Evolutionary conservation across 2,113 vertebrate genomes (phyloP).

Genomic region (Syngnathus typhle): DNA sequence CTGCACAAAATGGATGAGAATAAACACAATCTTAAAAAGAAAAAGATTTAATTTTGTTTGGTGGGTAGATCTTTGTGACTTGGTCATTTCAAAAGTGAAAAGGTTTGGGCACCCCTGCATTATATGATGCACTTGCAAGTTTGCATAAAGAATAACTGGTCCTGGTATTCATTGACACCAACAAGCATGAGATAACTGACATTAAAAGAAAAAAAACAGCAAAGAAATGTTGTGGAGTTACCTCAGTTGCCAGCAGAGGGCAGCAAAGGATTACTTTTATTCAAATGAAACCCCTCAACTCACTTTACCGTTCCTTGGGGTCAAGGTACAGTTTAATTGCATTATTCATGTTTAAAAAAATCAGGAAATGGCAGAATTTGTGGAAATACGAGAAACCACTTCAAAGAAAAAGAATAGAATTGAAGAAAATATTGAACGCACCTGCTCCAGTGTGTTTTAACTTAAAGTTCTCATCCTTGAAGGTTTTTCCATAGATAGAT

Average conservation of each 20-base stretch:
- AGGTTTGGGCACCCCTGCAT: neutral
- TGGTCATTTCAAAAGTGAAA: too few species aligned
- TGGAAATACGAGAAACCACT: neutral
- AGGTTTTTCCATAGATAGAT: conserved; percentile 90
- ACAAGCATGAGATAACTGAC: neutral
- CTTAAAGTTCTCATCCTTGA: conserved; percentile 90
- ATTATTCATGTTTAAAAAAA: neutral
- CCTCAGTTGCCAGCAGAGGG: neutral
- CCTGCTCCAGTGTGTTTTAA: conserved; percentile 85
- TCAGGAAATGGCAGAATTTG: neutral
- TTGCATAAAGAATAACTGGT: neutral
- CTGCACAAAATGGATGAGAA: conserved; percentile 51
- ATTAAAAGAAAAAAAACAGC: too few species aligned
- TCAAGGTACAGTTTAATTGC: neutral
- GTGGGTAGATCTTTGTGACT: neutral
- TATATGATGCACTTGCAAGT: neutral
- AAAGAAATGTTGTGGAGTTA: too few species aligned
- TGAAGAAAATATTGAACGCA: conserved; percentile 32
- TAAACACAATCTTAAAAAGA: too few species aligned
- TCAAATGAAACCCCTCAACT: neutral
- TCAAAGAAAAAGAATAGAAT: neutral
- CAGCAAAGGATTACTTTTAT: neutral
- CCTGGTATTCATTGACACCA: neutral
- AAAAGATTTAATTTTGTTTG: neutral
- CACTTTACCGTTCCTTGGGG: neutral